phyloP scores from a whole-genome alignment of 2,113 vertebrate species.

The Puntigrus tetrazona region DNA sequence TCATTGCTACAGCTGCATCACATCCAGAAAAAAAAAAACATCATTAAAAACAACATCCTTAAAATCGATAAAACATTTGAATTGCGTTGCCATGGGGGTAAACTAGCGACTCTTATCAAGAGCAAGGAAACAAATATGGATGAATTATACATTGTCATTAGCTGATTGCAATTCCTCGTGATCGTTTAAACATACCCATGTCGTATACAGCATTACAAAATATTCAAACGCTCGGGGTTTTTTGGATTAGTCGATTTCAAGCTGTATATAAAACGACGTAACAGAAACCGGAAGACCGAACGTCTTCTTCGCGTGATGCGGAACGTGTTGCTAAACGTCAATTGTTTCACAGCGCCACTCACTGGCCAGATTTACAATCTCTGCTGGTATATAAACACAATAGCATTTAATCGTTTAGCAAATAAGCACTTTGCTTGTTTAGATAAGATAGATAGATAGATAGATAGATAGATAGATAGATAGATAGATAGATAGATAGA shows the following conservation, averaged over 20 bases:
- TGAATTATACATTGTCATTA: not conserved
- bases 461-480: not conserved
- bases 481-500: not conserved
- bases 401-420: not conserved
- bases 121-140: not conserved
- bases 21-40: constrained; percentile 49
- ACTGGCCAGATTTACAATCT: not conserved
- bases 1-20: constrained; percentile 81
- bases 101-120: not conserved
- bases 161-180: not conserved
- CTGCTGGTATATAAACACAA: not conserved
- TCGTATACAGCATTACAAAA: constrained; percentile 14
- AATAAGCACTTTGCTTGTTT: no score
- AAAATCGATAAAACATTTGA: not conserved
- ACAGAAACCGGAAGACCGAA: constrained; percentile 26
- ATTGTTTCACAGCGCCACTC: constrained; percentile 3
- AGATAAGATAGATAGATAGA: not conserved
- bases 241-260: not conserved
- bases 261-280: not conserved
- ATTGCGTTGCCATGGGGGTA: not conserved
- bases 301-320: not conserved
- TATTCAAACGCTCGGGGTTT: not conserved
- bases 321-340: no score
- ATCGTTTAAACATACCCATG: constrained; percentile 40
- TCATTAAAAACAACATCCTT: not conserved